A percentile compares a stretch with the other conserved stretches of the same genome.
Evolutionary conservation across 2,888 invertebrate genomes (phyloP).

Genomic region (Agriopis marginaria): DNA sequence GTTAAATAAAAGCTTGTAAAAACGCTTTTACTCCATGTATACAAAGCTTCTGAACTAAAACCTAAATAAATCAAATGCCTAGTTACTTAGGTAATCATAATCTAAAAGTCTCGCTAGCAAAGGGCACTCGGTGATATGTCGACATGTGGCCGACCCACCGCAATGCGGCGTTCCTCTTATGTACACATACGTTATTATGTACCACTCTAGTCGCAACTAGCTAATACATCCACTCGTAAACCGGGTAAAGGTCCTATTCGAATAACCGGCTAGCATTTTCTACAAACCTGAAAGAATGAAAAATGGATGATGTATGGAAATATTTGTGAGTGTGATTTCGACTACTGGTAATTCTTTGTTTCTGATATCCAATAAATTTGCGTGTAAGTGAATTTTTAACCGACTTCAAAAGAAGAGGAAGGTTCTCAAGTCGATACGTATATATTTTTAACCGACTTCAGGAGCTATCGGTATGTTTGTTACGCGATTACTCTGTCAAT

Average conservation of each 20-base stretch:
- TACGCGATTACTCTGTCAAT: too few species aligned
- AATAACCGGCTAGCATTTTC: constrained; percentile 50
- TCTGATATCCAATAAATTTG: too few species aligned
- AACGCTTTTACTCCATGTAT: too few species aligned
- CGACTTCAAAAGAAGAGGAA: too few species aligned
- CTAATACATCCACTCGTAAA: constrained; percentile 72
- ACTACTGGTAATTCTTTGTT: too few species aligned
- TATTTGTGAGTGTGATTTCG: too few species aligned
- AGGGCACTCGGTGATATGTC: constrained; percentile 81
- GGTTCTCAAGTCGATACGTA: too few species aligned
- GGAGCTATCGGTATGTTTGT: too few species aligned
- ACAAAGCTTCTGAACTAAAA: constrained; percentile 9
- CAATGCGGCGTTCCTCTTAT: constrained; percentile 82
- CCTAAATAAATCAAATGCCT: constrained; percentile 28
- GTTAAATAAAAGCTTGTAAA: too few species aligned
- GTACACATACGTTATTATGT: constrained; percentile 76
- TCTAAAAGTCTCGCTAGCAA: constrained; percentile 54
- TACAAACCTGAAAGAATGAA: constrained; percentile 20
- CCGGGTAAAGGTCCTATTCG: constrained; percentile 47
- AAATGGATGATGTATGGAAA: too few species aligned
- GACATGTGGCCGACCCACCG: constrained; percentile 79
- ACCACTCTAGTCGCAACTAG: constrained; percentile 63
- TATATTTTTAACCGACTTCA: too few species aligned
- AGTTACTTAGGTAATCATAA: constrained; percentile 29
- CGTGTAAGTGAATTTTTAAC: too few species aligned